Evolutionary conservation across 2,888 invertebrate genomes (phyloP), one percentile per base, ranked within the genome.

Genomic region (Limenitis arthemis): DNA sequence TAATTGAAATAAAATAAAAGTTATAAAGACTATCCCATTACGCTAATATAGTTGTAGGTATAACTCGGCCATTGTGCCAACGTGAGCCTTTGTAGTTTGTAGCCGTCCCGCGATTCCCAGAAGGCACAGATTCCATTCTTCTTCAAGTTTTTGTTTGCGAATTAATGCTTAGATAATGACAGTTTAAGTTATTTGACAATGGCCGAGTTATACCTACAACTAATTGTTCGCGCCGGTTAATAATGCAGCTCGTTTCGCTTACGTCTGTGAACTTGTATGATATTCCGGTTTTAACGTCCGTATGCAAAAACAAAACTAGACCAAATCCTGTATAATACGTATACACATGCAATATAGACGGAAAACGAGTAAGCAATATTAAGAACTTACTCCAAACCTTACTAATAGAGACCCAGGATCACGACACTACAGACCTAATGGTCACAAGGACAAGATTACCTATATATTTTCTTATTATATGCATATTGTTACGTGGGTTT

Each of bases 31-130:
- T n/a, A n/a, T n/a, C n/a, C n/a, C n/a, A n/a, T n/a, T n/a, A n/a
- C n/a, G n/a, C n/a, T n/a, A n/a, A n/a, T n/a, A n/a, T n/a, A n/a
- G n/a, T n/a, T n/a, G n/a, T n/a, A n/a, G n/a, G n/a, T n/a, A n/a
- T n/a, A n/a, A n/a, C n/a, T n/a, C n/a, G 72, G 72, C 73, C 68
- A 75, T 78, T 77, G 79, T 81, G 78, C 76, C 72, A 75, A 69
- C 66, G 72, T 69, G 69, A 56, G 60, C 60, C 56, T 60, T 64
- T 59, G 56, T 59, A 60, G 72, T 60, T 64, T 59, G 56, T 59
- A 60, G 72, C 70, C 64, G 66, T 64, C 66, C 65, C 67, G 67
- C 67, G 67, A 69, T 84, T 84, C 84, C 76, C 77, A 83, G 84
- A 84, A 84, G 81, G 78, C 69, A 71, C 69, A 63, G 69, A 68